Conservation (phyloP, 1,140 invertebrate species). For the Drosophila rufa region DNA sequence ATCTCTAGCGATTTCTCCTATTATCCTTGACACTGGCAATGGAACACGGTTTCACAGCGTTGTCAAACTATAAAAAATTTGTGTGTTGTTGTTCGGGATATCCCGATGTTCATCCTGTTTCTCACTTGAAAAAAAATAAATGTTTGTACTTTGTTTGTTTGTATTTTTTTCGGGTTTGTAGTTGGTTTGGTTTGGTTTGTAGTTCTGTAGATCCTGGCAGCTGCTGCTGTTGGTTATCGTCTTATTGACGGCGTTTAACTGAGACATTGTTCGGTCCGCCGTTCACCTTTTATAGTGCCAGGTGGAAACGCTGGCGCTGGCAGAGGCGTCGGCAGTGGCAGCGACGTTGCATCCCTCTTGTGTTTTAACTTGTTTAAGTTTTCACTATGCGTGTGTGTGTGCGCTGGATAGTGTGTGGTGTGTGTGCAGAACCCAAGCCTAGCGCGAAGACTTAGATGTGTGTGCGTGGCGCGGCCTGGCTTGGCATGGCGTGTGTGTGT, state of each 20-base stretch:
- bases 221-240: slow-evolving; percentile 48
- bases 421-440: slow-evolving; percentile 1
- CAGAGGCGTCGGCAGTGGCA: slow-evolving; percentile 9
- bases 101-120: neutral
- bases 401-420: neutral
- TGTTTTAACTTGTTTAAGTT: slow-evolving; percentile 13
- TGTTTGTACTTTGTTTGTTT: neutral
- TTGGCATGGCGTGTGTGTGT: slow-evolving; percentile 41
- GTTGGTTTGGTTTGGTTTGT: neutral
- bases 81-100: neutral
- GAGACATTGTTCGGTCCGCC: slow-evolving; percentile 67
- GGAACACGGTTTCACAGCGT: neutral
- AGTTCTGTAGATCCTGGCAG: slow-evolving; percentile 7
- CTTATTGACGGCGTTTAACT: slow-evolving; percentile 80
- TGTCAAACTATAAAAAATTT: slow-evolving; percentile 15
- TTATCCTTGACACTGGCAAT: slow-evolving; percentile 31
- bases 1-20: neutral
- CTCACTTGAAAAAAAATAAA: slow-evolving; percentile 9
- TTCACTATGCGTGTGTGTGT: neutral
- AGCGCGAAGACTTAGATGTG: slow-evolving; percentile 62
- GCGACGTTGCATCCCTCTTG: slow-evolving; percentile 48
- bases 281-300: slow-evolving; percentile 75
- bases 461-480: slow-evolving; percentile 6
- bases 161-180: no score
- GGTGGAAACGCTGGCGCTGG: slow-evolving; percentile 10